Percentiles rank a stretch among this genome's conserved stretches.
Evolutionary conservation across 2,113 vertebrate genomes (phyloP).

Genomic region (Riparia riparia): DNA sequence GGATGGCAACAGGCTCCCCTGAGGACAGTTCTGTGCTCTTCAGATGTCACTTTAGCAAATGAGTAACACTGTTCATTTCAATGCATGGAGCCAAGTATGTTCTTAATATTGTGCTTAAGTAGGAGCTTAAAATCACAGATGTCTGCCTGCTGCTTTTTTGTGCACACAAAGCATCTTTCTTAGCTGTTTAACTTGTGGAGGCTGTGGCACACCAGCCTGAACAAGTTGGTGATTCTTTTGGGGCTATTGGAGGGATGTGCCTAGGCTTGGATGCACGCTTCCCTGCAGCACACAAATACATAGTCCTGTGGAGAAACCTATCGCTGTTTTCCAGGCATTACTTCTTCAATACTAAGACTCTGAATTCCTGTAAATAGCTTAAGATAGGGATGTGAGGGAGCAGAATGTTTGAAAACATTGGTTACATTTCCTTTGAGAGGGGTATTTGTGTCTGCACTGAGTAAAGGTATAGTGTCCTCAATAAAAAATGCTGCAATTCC

Average conservation of each 20-base stretch:
- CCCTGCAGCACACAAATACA: background rate
- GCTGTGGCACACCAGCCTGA: background rate
- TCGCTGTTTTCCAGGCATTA: background rate
- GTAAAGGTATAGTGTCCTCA: background rate
- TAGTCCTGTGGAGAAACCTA: accelerated
- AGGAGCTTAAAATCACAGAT: background rate
- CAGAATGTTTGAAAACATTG: background rate
- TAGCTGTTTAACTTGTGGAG: background rate
- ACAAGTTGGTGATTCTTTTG: background rate
- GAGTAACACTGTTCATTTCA: background rate
- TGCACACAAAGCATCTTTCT: background rate
- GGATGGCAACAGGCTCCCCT: accelerated
- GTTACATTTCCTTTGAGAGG: background rate
- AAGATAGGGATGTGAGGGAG: background rate
- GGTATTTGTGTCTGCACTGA: background rate
- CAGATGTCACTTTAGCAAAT: background rate
- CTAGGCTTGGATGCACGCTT: background rate
- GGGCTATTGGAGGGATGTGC: background rate
- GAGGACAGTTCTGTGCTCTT: accelerated
- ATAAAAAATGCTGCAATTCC: background rate
- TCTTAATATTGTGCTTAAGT: background rate
- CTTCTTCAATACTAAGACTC: background rate
- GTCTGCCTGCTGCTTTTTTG: background rate
- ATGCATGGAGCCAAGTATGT: background rate
- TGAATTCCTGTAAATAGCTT: background rate